Conservation (phyloP, 2,113 vertebrate genomes). For the Sinocyclocheilus grahami region DNA sequence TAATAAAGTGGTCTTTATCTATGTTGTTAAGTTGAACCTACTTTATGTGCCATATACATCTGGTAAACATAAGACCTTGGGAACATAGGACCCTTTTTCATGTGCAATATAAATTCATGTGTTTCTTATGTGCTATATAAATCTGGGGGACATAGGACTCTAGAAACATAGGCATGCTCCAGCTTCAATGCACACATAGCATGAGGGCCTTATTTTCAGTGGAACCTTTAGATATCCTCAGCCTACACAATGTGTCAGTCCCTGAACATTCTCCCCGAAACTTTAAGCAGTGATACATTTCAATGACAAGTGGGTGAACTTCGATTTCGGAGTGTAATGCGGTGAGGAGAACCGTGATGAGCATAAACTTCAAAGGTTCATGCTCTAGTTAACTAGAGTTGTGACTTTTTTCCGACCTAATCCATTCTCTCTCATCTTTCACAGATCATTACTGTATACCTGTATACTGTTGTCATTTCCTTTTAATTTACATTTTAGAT, state of each 20-base stretch:
- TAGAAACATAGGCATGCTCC: too few species aligned
- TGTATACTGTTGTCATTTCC: too few species aligned
- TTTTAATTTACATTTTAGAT: too few species aligned
- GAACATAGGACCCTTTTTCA: too few species aligned
- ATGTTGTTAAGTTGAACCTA: too few species aligned
- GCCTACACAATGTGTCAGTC: constrained; percentile 22
- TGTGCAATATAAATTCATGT: too few species aligned
- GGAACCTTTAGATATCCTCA: constrained; percentile 34
- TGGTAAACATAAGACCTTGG: too few species aligned
- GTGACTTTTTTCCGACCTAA: neutral
- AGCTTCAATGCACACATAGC: neutral
- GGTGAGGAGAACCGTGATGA: constrained; percentile 15
- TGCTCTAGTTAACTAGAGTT: neutral
- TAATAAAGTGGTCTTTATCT: too few species aligned
- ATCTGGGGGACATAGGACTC: too few species aligned
- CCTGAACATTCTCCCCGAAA: constrained; percentile 36
- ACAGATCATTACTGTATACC: neutral
- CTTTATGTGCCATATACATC: too few species aligned
- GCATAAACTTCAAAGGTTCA: neutral
- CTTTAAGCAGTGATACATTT: constrained; percentile 1
- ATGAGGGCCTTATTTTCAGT: neutral
- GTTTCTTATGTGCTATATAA: too few species aligned
- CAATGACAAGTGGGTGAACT: constrained; percentile 5
- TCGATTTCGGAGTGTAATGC: constrained; percentile 30
- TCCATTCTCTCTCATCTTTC: neutral